A percentile compares a stretch with the other conserved stretches of the same genome.
phyloP scores from a whole-genome alignment of 2,797 vertebrate species.

The Schizopygopsis malacanthus region DNA sequence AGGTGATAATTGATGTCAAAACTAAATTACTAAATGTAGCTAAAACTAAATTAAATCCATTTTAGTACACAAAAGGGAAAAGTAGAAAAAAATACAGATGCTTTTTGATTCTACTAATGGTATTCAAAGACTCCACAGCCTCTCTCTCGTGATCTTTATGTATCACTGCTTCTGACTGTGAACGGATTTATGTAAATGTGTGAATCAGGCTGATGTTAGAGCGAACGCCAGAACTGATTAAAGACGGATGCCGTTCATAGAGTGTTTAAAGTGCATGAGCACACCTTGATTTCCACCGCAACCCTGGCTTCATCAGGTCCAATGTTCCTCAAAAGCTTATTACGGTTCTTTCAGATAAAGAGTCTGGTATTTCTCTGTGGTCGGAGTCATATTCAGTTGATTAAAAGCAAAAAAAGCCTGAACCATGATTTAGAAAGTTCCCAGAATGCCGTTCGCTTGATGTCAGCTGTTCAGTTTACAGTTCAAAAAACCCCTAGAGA shows the following conservation, averaged over 20 bases:
- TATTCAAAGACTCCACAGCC: not conserved
- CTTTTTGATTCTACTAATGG: not conserved
- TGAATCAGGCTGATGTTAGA: not conserved
- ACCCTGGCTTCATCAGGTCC: slow-evolving; percentile 18
- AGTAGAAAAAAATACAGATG: no score
- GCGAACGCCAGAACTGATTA: slow-evolving; percentile 1
- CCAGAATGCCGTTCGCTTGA: not conserved
- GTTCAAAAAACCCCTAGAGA: not conserved
- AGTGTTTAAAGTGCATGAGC: slow-evolving; percentile 4
- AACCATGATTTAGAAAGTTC: not conserved
- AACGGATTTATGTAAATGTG: slow-evolving; percentile 22
- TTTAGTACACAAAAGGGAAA: not conserved
- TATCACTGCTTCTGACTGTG: not conserved
- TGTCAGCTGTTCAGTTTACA: not conserved
- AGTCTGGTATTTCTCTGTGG: slow-evolving; percentile 9
- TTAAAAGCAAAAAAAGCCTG: not conserved
- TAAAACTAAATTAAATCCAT: not conserved
- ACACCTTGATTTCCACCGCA: slow-evolving; percentile 11
- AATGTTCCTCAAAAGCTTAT: slow-evolving; percentile 20
- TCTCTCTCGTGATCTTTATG: not conserved
- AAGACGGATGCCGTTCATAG: not conserved
- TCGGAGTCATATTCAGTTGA: slow-evolving; percentile 1
- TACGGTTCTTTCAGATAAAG: not conserved
- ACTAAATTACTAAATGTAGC: not conserved
- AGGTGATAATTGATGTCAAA: not conserved